A percentile compares a stretch with the other conserved stretches of the same genome.
These are phyloP conservation scores for Metopolophium dirhodum DNA, from an alignment of 1,140 invertebrate genomes.

Conservation along the genomic window DNA sequence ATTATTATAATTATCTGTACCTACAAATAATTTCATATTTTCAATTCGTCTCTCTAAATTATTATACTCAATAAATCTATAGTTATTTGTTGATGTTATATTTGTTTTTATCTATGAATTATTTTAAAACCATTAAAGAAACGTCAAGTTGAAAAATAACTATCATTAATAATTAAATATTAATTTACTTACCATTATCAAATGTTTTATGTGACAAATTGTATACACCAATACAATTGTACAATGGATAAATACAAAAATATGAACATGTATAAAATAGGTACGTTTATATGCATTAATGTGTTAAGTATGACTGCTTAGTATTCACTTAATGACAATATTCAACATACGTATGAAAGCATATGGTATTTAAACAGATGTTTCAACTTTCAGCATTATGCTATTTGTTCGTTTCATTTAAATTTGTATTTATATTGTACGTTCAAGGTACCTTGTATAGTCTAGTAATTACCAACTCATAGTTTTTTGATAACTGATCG, in stretches of 20 bases:
- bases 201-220: background rate
- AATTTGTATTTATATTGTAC: background rate
- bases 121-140: background rate
- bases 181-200: slow-evolving; percentile 21
- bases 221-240: background rate
- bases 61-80: background rate
- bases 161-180: background rate
- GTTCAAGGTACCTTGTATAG: background rate
- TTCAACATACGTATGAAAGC: background rate
- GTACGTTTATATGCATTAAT: background rate
- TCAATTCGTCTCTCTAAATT: background rate
- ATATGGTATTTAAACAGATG: slow-evolving; percentile 31
- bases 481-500: background rate
- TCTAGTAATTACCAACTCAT: background rate
- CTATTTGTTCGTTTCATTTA: background rate
- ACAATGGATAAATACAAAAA: background rate
- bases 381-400: background rate
- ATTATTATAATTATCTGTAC: background rate
- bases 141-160: background rate
- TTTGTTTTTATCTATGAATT: background rate
- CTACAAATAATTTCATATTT: background rate
- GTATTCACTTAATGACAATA: background rate
- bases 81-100: background rate
- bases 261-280: background rate
- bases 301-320: background rate